Conservation (phyloP, 2,888 invertebrate genomes). For the Megalurothrips usitatus region DNA sequence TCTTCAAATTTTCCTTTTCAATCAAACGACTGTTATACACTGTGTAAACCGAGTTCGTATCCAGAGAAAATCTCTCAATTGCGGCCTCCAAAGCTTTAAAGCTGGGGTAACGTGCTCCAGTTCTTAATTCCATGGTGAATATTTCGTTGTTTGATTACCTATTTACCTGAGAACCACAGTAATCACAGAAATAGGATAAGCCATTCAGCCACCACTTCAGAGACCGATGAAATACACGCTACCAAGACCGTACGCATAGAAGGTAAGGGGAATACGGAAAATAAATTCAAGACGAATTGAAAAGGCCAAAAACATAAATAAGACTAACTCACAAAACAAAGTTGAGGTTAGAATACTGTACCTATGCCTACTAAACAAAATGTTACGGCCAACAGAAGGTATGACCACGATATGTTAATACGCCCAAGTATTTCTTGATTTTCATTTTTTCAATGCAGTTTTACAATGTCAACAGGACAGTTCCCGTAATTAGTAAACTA, state of each 20-base stretch:
- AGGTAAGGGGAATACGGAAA: neutral
- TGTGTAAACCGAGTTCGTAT: neutral
- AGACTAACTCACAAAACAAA: neutral
- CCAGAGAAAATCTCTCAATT: neutral
- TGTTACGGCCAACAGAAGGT: neutral
- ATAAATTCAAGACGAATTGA: neutral
- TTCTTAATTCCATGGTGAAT: neutral
- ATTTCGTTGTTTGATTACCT: neutral
- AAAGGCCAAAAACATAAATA: neutral
- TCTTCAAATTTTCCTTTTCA: neutral
- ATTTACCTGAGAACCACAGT: neutral
- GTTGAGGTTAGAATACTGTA: slow-evolving; percentile 1
- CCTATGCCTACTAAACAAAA: neutral
- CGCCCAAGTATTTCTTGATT: neutral
- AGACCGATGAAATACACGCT: too few relatives aligned
- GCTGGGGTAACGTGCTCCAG: neutral
- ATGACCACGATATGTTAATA: neutral
- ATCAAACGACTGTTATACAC: neutral
- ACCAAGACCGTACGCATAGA: neutral
- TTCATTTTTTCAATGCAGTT: neutral
- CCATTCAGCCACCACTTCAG: too few relatives aligned
- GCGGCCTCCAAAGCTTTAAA: neutral
- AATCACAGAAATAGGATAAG: neutral
- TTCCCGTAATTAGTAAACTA: neutral
- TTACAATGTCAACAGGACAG: neutral